Base-by-base conservation (phyloP, 92 coral and sea anemone species). In the Siderastrea siderea region DNA sequence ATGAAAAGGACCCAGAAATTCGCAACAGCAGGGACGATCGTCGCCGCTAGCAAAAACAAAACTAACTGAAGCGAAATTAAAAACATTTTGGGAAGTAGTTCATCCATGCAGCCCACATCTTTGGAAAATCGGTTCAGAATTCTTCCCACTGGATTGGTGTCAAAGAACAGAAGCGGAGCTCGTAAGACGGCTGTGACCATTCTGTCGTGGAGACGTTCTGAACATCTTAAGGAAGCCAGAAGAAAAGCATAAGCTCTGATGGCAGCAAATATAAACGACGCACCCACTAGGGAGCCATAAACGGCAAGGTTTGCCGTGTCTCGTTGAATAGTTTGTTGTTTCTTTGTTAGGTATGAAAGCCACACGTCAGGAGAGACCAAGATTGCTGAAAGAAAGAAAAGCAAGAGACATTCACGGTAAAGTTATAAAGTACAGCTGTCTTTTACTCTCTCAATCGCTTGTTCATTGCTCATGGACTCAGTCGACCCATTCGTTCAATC, bases 101-200 rank as follows among this genome's bases (percentile, higher is more conserved):
- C 73, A 43, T 68, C 73, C 51, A 68, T 68, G 5, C 73, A 7
- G 9, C 73, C 73, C 3, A 13, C 46, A n/a, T 68, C 73, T n/a
- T n/a, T 68, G 1, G 73, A 68, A 44, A 68, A 68, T 1, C 73
- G 73, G 8, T 68, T 68, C 45, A 68, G 13, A 51, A 68, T 68
- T 68, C 73, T 43, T 44, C 73, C 73, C 7, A 51, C 11, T 68
- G 73, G 73, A 68, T 68, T 68, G 5, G 73, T 68, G 73, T 68
- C 73, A 47, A 68, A 68, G 51, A 68, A 68, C 12, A 7, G 45
- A 5, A 68, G 73, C 4, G 44, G 45, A 47, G 73, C 73, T 14
- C 45, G 50, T 8, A 68, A 44, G 10, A 12, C 2, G 47, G 73
- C 73, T 9, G 46, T 12, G 0, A 68, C 73, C 73, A 68, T 68